phyloP scores from a whole-genome alignment of 2,113 vertebrate genomes.

The Microcebus jonahi region DNA sequence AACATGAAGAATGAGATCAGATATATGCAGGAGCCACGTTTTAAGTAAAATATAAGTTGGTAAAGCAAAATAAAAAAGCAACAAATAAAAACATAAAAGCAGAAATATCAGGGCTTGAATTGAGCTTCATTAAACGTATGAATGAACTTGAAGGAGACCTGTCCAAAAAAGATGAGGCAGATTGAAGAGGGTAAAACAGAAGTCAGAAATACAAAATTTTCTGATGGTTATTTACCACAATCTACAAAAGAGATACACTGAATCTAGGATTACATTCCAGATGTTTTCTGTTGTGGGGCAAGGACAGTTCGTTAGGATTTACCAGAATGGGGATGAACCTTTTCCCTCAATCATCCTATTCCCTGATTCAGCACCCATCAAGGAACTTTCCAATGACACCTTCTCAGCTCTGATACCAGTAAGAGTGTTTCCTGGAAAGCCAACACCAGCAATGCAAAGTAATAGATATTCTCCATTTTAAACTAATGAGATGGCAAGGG shows the following conservation, averaged over 20 bases:
- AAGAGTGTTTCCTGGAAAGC: not conserved
- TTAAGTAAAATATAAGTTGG: not conserved
- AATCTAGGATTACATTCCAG: not conserved
- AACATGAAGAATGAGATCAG: not conserved
- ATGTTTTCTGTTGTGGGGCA: not conserved
- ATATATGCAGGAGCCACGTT: not conserved
- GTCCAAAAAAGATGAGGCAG: not conserved
- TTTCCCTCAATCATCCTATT: not conserved
- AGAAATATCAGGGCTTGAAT: not conserved
- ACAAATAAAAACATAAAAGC: constrained; percentile 9
- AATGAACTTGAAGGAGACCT: not conserved
- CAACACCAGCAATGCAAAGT: not conserved
- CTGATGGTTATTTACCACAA: not conserved
- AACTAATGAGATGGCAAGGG: not conserved
- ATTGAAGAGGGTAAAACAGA: not conserved
- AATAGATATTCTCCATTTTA: not conserved
- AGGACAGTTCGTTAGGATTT: not conserved
- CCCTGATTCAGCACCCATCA: not conserved
- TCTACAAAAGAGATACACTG: not conserved
- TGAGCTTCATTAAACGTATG: not conserved
- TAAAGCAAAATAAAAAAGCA: not conserved
- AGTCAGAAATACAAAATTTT: not conserved
- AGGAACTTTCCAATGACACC: not conserved
- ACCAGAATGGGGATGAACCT: not conserved
- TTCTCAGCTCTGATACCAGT: not conserved